phyloP scores from a whole-genome alignment of 2,797 vertebrate genomes.

The Falco columbarius region DNA sequence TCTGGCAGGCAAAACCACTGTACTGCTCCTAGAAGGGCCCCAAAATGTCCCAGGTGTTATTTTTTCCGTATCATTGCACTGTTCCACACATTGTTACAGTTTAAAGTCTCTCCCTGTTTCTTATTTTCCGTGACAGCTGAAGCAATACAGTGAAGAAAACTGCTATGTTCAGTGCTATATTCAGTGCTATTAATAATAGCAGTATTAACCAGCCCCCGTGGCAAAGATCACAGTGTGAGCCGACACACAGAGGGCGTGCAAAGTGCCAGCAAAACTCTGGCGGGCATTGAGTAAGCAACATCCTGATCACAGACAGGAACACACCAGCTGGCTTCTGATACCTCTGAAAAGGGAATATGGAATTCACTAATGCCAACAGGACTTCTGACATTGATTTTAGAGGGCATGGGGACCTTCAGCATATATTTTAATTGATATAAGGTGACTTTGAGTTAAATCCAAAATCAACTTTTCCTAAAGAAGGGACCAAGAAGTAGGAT shows the following conservation, averaged over 20 bases:
- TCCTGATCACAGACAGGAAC: background rate
- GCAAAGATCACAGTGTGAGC: background rate
- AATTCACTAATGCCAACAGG: background rate
- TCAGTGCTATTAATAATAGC: background rate
- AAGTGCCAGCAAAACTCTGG: background rate
- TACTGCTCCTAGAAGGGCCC: conserved; percentile 71
- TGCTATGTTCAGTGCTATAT: background rate
- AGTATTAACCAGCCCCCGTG: background rate
- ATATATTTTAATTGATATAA: background rate
- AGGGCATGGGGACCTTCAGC: background rate
- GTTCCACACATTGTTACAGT: background rate
- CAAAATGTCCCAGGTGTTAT: conserved; percentile 3
- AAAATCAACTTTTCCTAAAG: background rate
- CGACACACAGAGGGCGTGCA: background rate
- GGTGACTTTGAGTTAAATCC: background rate
- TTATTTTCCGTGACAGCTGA: background rate
- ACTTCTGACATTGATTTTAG: background rate
- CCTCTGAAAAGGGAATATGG: background rate
- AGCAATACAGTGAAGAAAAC: background rate
- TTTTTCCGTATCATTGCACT: background rate
- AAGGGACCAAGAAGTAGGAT: background rate
- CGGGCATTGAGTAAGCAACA: background rate
- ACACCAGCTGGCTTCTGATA: background rate
- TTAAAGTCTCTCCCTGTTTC: background rate
- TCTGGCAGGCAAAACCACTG: conserved; percentile 87